Evolutionary conservation across 2,113 vertebrate species (phyloP).

Genomic region (Pipa parva): DNA sequence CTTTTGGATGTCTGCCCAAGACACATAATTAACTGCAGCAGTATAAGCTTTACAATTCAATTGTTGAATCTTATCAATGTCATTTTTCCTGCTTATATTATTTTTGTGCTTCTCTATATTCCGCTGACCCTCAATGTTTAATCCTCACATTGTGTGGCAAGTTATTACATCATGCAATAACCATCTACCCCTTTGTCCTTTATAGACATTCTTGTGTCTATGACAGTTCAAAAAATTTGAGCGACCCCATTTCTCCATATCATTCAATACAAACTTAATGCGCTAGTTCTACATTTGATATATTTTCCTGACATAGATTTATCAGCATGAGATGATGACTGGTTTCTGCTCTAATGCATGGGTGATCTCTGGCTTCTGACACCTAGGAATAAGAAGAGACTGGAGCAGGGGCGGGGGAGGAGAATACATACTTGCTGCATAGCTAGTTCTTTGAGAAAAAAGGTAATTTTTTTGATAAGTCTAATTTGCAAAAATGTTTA

Average conservation of each 20-base stretch:
- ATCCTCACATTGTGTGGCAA: not conserved
- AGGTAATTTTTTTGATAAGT: too few relatives aligned
- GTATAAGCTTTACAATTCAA: not conserved
- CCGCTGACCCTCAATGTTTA: not conserved
- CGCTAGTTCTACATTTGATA: too few relatives aligned
- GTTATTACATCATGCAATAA: not conserved
- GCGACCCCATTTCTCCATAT: not conserved
- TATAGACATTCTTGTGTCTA: slow-evolving; percentile 14
- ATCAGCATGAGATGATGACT: too few relatives aligned
- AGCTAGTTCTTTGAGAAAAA: too few relatives aligned
- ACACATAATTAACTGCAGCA: not conserved
- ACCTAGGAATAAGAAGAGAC: too few relatives aligned
- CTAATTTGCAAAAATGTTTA: too few relatives aligned
- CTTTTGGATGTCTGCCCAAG: not conserved
- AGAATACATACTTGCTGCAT: too few relatives aligned
- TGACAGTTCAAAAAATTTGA: slow-evolving; percentile 9
- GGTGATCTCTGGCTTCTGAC: too few relatives aligned
- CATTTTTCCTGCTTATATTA: not conserved
- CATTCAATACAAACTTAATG: not conserved
- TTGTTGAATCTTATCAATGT: not conserved
- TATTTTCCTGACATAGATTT: too few relatives aligned
- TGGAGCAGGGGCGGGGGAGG: too few relatives aligned
- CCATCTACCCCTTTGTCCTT: slow-evolving; percentile 1
- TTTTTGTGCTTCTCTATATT: not conserved
- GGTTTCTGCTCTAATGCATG: too few relatives aligned